Base-by-base conservation (phyloP, 2,888 invertebrate species). In the Chirona hameri region DNA sequence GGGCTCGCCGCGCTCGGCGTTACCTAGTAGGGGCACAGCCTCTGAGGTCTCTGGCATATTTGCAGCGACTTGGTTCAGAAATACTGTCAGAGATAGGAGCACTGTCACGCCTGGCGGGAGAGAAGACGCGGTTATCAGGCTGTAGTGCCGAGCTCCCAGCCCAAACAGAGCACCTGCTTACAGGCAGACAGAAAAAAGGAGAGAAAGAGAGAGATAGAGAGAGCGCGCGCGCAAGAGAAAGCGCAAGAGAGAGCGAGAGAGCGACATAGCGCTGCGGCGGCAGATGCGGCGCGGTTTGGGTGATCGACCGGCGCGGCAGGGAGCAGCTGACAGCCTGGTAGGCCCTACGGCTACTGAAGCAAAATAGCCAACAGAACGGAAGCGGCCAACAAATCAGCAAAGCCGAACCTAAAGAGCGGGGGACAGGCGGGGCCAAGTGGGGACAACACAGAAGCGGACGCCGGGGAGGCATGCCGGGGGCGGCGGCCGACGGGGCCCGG, bases 21-120 rank as follows among this genome's bases (percentile, higher is more conserved):
- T 80, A 92, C 94, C 94, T 90, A 95, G 91, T 87, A 95, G 91
- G 86, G 95, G 95, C 87, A 96, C 95, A 86, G 95, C 95, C 89
- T 96, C 96, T 85, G 97, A 97, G 84, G 98, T 98, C 87, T 97
- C 97, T 86, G 98, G 98, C 96, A 98, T 97, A 88, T 97, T 97
- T 91, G 98, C 98, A 86, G 98, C 97, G 87, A 98, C 97, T 94
- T 98, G 96, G 91, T 98, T 96, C 88, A 98, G 92, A 91, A 98
- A 98, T 90, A 98, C 98, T 90, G 98, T 98, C 90, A 98, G 92
- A 87, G 98, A 98, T 89, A 98, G 93, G 87, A 98, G 92, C 90
- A 98, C 98, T 87, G 98, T 98, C 86, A 98, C 97, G 90, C 97
- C 97, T 96, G 90, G 84, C 90, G 89, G 55, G 65, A 76, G 52